These are phyloP conservation scores for Orchesella cincta DNA, from an alignment of 1,140 invertebrate species.

Conservation along the genomic window DNA sequence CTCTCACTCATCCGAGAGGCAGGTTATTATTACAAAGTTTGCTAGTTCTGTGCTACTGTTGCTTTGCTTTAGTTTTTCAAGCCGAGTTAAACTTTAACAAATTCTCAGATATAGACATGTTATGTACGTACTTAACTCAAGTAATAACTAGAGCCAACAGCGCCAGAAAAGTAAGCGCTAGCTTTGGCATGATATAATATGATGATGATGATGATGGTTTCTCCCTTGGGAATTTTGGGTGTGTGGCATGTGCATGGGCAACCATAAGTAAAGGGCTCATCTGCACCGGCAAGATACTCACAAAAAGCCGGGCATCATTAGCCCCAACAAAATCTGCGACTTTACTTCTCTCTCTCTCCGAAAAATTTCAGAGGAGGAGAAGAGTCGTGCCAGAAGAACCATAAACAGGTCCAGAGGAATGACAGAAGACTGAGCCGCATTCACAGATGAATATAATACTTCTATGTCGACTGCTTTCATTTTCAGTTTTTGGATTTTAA, in stretches of 20 bases:
- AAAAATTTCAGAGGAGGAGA: neutral
- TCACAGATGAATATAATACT: too few species aligned
- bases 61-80: neutral
- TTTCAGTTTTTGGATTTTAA: too few species aligned
- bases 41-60: neutral
- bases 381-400: too few species aligned
- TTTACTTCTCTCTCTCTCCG: too few species aligned
- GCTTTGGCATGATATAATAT: neutral
- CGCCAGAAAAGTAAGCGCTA: neutral
- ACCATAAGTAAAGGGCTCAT: neutral
- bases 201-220: conserved; percentile 19
- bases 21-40: neutral
- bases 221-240: conserved; percentile 1
- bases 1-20: neutral
- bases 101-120: neutral
- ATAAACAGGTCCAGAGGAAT: too few species aligned
- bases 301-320: conserved; percentile 21
- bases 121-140: neutral
- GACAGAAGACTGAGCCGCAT: too few species aligned
- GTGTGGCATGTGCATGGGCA: neutral
- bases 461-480: too few species aligned
- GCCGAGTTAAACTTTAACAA: neutral
- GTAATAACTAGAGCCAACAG: neutral
- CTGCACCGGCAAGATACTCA: conserved; percentile 3
- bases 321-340: neutral